Conservation (phyloP, 2,888 invertebrate species). For the Anoncus sp. region DNA sequence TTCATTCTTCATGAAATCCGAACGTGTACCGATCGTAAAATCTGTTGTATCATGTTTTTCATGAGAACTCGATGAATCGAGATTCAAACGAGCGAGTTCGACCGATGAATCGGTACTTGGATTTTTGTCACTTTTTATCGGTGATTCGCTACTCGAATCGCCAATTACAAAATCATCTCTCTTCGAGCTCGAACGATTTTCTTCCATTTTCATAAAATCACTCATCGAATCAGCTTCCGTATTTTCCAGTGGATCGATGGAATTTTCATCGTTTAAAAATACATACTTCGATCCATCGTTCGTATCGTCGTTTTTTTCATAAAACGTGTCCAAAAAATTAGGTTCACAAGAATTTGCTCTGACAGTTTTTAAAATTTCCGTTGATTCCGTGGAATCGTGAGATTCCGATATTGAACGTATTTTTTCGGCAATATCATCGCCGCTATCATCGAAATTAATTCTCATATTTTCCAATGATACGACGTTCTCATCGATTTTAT, state of each 20-base stretch:
- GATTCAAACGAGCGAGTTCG: slow-evolving; percentile 20
- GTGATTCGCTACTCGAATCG: slow-evolving; percentile 42
- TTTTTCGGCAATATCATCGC: slow-evolving; percentile 36
- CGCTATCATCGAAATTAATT: slow-evolving; percentile 38
- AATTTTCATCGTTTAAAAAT: slow-evolving; percentile 30
- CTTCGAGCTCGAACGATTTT: slow-evolving; percentile 29
- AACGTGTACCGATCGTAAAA: not conserved
- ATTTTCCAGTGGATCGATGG: slow-evolving; percentile 37
- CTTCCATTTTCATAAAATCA: slow-evolving; percentile 36
- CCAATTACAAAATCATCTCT: slow-evolving; percentile 33
- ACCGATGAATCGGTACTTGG: slow-evolving; percentile 6
- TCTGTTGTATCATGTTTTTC: slow-evolving; percentile 14
- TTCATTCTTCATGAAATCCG: slow-evolving; percentile 25
- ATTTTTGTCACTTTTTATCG: slow-evolving; percentile 32
- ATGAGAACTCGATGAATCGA: slow-evolving; percentile 31
- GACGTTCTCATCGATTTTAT: slow-evolving; percentile 58
- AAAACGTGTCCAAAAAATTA: slow-evolving; percentile 51
- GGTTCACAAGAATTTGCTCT: slow-evolving; percentile 59
- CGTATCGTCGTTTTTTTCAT: slow-evolving; percentile 10
- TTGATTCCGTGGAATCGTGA: slow-evolving; percentile 51
- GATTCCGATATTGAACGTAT: slow-evolving; percentile 54
- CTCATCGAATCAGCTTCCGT: slow-evolving; percentile 51
- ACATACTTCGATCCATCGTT: slow-evolving; percentile 14
- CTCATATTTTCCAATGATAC: slow-evolving; percentile 41
- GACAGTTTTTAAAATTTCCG: slow-evolving; percentile 54